These are phyloP conservation scores for Macropodus opercularis DNA, from an alignment of 2,797 vertebrate genomes.

Conservation along the genomic window DNA sequence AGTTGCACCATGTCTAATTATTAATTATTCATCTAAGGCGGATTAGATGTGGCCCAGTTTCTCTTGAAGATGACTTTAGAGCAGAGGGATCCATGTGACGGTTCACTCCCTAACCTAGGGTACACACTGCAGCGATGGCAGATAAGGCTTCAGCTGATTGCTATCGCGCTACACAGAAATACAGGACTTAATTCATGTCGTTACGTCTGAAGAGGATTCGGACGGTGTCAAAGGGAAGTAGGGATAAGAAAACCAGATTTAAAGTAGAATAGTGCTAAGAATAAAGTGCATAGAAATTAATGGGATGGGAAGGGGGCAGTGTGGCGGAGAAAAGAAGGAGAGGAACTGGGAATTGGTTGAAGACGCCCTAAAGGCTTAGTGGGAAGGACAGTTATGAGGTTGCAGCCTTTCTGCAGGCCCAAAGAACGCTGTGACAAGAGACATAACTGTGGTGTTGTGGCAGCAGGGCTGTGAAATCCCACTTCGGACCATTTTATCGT, in stretches of 20 bases:
- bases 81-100: constrained; percentile 68
- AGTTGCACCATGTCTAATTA: constrained; percentile 83
- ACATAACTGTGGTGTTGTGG: constrained; percentile 32
- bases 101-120: constrained; percentile 66
- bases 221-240: constrained; percentile 29
- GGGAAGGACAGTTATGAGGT: constrained; percentile 42
- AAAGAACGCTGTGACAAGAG: constrained; percentile 14
- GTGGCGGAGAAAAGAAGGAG: constrained; percentile 34
- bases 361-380: constrained; percentile 49
- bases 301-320: neutral
- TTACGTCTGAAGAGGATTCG: constrained; percentile 46
- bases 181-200: constrained; percentile 56
- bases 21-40: constrained; percentile 86
- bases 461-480: constrained; percentile 30
- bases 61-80: constrained; percentile 73
- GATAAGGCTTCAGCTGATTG: constrained; percentile 61
- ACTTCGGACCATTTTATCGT: constrained; percentile 29
- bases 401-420: constrained; percentile 45
- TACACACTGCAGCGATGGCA: constrained; percentile 53
- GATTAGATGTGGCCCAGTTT: constrained; percentile 86
- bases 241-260: constrained; percentile 26
- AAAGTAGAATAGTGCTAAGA: constrained; percentile 30
- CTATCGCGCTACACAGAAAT: constrained; percentile 40
- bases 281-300: constrained; percentile 37
- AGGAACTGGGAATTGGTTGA: constrained; percentile 30